Evolutionary conservation across 2,888 invertebrate species (phyloP).

Genomic region (Sphecodes monilicornis): DNA sequence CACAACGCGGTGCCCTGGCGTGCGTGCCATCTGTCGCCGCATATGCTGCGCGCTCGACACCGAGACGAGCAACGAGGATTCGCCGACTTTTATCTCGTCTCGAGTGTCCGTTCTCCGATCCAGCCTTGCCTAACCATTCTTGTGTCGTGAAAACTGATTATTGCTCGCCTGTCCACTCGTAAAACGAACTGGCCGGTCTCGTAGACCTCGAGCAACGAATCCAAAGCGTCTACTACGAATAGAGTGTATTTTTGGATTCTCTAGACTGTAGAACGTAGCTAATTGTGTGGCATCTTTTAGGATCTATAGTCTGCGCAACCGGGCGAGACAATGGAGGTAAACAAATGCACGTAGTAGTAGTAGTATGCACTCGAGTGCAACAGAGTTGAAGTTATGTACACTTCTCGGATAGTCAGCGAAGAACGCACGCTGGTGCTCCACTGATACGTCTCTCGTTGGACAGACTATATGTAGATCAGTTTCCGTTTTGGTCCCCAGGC

Average conservation of each 20-base stretch:
- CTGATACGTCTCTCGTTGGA: not conserved
- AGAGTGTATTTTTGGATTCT: too few species aligned
- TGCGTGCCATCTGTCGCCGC: slow-evolving; percentile 81
- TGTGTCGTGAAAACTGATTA: slow-evolving; percentile 12
- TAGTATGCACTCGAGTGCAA: not conserved
- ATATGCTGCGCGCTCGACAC: slow-evolving; percentile 66
- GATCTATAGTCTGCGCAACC: too few species aligned
- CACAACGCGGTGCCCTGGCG: slow-evolving; percentile 39
- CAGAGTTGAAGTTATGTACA: not conserved
- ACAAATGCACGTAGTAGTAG: not conserved
- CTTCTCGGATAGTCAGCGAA: not conserved
- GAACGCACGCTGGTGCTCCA: not conserved
- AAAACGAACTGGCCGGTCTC: not conserved
- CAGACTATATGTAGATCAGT: not conserved
- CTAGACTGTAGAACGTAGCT: not conserved
- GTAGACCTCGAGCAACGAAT: not conserved
- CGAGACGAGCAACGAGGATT: slow-evolving; percentile 15
- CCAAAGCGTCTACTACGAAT: too few species aligned
- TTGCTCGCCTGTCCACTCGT: not conserved
- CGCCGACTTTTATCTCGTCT: slow-evolving; percentile 23
- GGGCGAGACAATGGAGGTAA: too few species aligned
- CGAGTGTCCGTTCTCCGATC: not conserved
- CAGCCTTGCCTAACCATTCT: slow-evolving; percentile 1
- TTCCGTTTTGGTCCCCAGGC: not conserved
- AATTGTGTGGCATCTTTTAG: not conserved